phyloP scores from a whole-genome alignment of 92 coral and sea anemone species.

The Palythoa grandis region DNA sequence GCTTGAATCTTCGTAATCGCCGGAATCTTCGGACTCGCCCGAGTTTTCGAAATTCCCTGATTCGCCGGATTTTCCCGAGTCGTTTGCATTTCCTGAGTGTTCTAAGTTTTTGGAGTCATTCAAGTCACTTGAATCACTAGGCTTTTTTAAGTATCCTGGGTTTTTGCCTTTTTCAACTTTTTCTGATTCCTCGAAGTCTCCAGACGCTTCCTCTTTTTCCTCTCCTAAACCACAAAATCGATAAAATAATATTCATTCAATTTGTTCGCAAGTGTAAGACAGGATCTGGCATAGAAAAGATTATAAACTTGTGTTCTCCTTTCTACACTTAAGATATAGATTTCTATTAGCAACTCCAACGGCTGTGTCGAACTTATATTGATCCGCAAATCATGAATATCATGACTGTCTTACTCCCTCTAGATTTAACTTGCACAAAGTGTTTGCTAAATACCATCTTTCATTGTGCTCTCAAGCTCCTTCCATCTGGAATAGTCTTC shows the following conservation, averaged over 20 bases:
- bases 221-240: neutral
- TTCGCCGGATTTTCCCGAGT: slow-evolving; percentile 45
- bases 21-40: neutral
- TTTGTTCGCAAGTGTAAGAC: neutral
- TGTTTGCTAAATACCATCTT: no score
- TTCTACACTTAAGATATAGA: no score
- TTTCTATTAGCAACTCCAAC: no score
- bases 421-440: no score
- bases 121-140: neutral
- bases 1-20: slow-evolving; percentile 41
- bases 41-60: neutral
- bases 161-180: neutral
- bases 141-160: neutral
- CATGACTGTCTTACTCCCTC: no score
- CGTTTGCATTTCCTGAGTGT: neutral
- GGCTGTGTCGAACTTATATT: no score
- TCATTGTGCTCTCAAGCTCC: no score
- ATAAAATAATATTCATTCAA: neutral
- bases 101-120: neutral
- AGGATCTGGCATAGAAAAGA: no score
- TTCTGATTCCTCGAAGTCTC: neutral
- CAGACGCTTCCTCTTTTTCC: neutral
- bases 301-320: no score
- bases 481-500: no score
- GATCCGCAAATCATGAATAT: no score